Conservation (phyloP, 2,888 invertebrate genomes). For the Stratiomys singularior region DNA sequence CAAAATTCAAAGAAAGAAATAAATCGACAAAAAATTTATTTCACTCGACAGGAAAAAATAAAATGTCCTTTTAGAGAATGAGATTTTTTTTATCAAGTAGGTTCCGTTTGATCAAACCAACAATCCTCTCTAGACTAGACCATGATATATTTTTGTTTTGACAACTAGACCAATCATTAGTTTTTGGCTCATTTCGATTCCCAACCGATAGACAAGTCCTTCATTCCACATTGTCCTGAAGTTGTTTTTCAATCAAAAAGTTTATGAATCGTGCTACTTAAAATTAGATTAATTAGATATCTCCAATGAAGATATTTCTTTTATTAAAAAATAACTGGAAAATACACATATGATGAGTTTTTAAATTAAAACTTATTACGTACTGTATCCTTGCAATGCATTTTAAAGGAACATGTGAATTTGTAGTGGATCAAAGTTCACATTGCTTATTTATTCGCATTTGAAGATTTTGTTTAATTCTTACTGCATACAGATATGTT, state of each 20-base stretch:
- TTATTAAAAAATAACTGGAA: neutral
- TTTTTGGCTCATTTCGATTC: neutral
- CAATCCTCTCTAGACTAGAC: slow-evolving; percentile 1
- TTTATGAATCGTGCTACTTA: neutral
- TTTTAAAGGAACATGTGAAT: slow-evolving; percentile 40
- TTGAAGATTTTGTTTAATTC: neutral
- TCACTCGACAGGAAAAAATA: slow-evolving; percentile 12
- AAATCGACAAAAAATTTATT: neutral
- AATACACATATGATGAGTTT: neutral
- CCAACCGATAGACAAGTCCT: neutral
- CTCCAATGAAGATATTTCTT: neutral
- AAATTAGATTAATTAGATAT: too few relatives aligned
- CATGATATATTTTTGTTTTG: slow-evolving; percentile 31
- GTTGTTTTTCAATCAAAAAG: neutral
- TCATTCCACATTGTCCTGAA: too few relatives aligned
- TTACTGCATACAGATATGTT: neutral
- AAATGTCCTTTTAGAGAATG: slow-evolving; percentile 22
- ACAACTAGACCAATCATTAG: slow-evolving; percentile 1
- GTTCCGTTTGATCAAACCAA: neutral
- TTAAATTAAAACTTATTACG: neutral
- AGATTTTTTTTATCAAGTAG: slow-evolving; percentile 18
- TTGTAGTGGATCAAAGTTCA: neutral
- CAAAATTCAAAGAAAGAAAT: neutral
- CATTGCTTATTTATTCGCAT: slow-evolving; percentile 10
- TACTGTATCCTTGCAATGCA: slow-evolving; percentile 41